A percentile compares a stretch with the other conserved stretches of the same genome.
These are phyloP conservation scores for Listronotus oregonensis DNA, from an alignment of 1,140 invertebrate genomes.

Conservation along the genomic window DNA sequence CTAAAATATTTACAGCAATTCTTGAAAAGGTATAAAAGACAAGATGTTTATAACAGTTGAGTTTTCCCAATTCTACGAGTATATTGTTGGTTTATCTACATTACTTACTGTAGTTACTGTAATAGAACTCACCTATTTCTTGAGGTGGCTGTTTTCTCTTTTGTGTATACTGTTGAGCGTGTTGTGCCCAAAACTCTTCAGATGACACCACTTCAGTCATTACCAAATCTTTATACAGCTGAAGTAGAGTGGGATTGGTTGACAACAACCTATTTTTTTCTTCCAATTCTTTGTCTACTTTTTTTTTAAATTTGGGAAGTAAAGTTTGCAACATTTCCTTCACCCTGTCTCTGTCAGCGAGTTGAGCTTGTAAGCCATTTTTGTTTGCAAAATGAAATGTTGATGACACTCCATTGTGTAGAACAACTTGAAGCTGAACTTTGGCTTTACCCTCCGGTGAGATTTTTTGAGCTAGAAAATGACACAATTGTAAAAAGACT, in stretches of 20 bases:
- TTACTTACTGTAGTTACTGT: too few species aligned
- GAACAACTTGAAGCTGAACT: constrained; percentile 96
- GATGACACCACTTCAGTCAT: constrained; percentile 91
- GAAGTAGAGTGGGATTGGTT: constrained; percentile 80
- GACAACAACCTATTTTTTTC: constrained; percentile 85
- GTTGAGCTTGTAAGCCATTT: constrained; percentile 77
- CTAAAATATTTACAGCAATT: too few species aligned
- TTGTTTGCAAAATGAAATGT: constrained; percentile 98
- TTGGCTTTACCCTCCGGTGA: constrained; percentile 98
- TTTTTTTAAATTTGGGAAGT: constrained; percentile 92
- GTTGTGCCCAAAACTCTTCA: constrained; percentile 95
- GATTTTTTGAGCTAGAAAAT: constrained; percentile 92
- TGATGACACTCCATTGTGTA: constrained; percentile 91
- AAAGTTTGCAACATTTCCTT: constrained; percentile 91
- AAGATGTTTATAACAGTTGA: too few species aligned
- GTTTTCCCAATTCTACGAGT: too few species aligned
- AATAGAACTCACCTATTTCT: constrained; percentile 73
- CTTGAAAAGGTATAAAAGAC: too few species aligned
- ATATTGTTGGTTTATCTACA: too few species aligned
- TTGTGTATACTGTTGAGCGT: constrained; percentile 78
- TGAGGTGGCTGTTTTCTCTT: constrained; percentile 73
- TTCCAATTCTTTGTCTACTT: constrained; percentile 91
- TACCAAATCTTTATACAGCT: constrained; percentile 91
- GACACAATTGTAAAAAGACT: too few species aligned
- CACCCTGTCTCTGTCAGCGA: constrained; percentile 89